Evolutionary conservation across 2,888 invertebrate genomes (phyloP), one percentile per base, ranked within the genome.

Genomic region (Drosophila helvetica): DNA sequence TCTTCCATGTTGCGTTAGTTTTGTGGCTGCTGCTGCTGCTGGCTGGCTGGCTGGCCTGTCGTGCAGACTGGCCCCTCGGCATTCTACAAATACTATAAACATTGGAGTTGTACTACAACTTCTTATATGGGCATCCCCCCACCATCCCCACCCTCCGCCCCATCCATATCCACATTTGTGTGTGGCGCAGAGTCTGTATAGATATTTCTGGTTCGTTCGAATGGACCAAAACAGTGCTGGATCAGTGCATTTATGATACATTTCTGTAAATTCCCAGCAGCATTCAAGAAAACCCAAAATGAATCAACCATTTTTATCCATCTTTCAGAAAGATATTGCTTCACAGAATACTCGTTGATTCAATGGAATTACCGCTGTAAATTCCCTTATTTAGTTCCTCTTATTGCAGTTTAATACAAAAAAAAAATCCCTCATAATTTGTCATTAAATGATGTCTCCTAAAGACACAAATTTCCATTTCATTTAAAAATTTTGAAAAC

Each of bases 31-130:
- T 52, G 64, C 47, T 74, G 48, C 46, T 56, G 18, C 18, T 56
- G 9, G 10, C 15, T n/a, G 22, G 15, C 8, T 22, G 22, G 59
- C 65, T 51, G 74, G 64, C 30, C 61, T 76, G 71, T 51, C 50
- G 61, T 56, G 65, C 65, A 66, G 65, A 66, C 65, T 66, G 70
- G 65, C 65, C 77, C 66, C 86, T 43, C 73, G 57, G 56, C 86
- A 86, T 86, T 88, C 78, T 88, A 88, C 80, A 87, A 82, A 88
- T 88, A 82, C 86, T 82, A 82, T 80, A 68, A 71, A 72, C 73
- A 84, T 78, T 56, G 58, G 68, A 84, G 89, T 84, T 88, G 87
- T 82, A 84, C 63, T 88, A 82, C 82, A 82, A 88, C 89, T 86
- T 82, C 89, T 86, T 83, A 70, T 78, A 18, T 33, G 30, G 75